Conservation (phyloP, 2,888 invertebrate species). For the Ophion slaviceki region DNA sequence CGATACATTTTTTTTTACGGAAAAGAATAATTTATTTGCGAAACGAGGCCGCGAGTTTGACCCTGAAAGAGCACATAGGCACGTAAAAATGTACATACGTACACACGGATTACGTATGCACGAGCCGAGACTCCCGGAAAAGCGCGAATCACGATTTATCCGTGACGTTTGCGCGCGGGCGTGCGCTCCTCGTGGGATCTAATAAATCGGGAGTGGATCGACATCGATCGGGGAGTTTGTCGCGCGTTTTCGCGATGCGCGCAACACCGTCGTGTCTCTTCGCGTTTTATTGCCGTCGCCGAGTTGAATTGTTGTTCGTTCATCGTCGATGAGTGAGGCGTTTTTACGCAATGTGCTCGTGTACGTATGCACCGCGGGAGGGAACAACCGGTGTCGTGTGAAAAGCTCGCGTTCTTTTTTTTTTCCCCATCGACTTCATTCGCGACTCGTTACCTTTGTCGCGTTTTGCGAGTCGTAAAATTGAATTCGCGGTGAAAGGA, state of each 20-base stretch:
- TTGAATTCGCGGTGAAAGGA: conserved; percentile 34
- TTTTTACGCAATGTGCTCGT: conserved; percentile 8
- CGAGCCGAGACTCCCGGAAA: conserved; percentile 12
- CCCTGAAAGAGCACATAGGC: conserved; percentile 40
- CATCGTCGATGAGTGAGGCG: neutral
- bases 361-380: neutral
- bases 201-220: conserved; percentile 56
- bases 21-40: conserved; percentile 41
- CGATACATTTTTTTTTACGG: conserved; percentile 24
- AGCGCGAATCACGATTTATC: conserved; percentile 24
- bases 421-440: neutral
- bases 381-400: conserved; percentile 7
- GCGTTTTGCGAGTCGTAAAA: neutral
- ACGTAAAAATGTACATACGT: neutral
- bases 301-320: conserved; percentile 7
- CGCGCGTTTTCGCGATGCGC: conserved; percentile 56
- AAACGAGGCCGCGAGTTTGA: conserved; percentile 38
- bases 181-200: conserved; percentile 23
- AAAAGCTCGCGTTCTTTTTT: conserved; percentile 9
- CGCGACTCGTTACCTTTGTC: neutral
- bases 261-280: conserved; percentile 24
- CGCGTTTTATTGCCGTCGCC: neutral
- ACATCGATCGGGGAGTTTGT: conserved; percentile 50
- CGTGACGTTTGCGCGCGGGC: conserved; percentile 43
- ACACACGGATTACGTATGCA: neutral